Evolutionary conservation across 30 jellyfish, hydroid and myxozoan genomes (phyloP).

Genomic region (Pelagia noctiluca): DNA sequence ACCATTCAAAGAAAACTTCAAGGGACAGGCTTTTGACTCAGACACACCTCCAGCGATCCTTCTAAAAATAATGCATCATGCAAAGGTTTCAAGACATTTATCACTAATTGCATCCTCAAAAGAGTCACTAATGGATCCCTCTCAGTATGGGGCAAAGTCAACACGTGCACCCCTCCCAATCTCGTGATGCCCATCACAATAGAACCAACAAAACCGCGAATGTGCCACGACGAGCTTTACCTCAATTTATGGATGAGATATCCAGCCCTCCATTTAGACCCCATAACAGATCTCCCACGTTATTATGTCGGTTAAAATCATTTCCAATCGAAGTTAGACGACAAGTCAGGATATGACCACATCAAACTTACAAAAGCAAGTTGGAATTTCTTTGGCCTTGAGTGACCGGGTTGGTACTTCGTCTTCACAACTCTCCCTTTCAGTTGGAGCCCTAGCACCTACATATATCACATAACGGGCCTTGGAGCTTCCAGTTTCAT

Average conservation of each 20-base stretch:
- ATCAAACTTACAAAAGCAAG: background rate
- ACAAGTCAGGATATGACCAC: slow-evolving; percentile 2
- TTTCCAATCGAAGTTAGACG: background rate
- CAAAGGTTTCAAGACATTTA: background rate
- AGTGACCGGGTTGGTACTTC: background rate
- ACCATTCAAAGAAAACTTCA: background rate
- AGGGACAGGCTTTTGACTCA: background rate
- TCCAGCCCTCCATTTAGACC: background rate
- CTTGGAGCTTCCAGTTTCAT: background rate
- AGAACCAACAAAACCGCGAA: background rate
- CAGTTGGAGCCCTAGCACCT: background rate
- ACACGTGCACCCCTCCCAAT: background rate
- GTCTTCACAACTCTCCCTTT: background rate
- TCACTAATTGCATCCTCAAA: background rate
- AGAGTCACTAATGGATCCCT: background rate
- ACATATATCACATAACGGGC: background rate
- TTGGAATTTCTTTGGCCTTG: background rate
- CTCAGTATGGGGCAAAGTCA: background rate
- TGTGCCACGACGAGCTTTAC: background rate
- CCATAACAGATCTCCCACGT: background rate
- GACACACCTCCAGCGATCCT: background rate
- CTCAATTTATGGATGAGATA: background rate
- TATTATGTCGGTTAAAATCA: background rate
- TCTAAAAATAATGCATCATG: background rate
- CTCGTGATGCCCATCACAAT: background rate